Percentiles rank a stretch among this genome's conserved stretches.
These are phyloP conservation scores for Stenodema calcarata DNA, from an alignment of 2,888 invertebrate genomes.

Conservation along the genomic window DNA sequence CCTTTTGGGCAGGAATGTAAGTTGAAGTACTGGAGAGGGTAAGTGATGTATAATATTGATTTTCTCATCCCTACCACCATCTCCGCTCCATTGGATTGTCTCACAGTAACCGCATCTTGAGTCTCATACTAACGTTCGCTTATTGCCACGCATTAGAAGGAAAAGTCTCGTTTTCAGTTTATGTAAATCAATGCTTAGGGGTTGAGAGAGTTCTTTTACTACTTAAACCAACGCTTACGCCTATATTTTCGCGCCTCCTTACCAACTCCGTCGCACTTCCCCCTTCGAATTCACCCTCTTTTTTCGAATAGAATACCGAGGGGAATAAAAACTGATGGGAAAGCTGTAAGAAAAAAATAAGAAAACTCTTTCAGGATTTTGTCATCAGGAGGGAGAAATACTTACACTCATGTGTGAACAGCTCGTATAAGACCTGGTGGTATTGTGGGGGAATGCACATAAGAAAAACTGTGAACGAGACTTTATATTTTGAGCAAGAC, in stretches of 20 bases:
- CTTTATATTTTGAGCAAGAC: too few relatives aligned
- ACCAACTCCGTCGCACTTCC: background rate
- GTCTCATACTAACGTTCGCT: slow-evolving; percentile 5
- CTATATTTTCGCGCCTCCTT: background rate
- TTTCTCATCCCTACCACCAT: background rate
- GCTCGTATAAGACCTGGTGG: too few relatives aligned
- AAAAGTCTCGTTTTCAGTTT: slow-evolving; percentile 25
- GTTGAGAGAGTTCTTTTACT: background rate
- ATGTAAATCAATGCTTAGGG: background rate
- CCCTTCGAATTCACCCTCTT: too few relatives aligned
- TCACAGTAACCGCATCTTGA: background rate
- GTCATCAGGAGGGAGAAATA: too few relatives aligned
- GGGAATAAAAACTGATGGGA: too few relatives aligned
- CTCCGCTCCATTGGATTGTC: background rate
- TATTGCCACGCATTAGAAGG: slow-evolving; percentile 22
- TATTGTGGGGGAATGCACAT: too few relatives aligned
- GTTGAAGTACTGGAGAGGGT: background rate
- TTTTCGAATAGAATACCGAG: too few relatives aligned
- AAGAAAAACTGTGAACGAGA: too few relatives aligned
- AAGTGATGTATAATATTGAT: background rate
- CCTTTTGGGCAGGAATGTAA: background rate
- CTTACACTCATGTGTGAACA: too few relatives aligned
- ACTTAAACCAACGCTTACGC: background rate
- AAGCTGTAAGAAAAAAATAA: too few relatives aligned
- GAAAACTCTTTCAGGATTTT: too few relatives aligned